Evolutionary conservation across 2,113 vertebrate genomes (phyloP), one percentile per base, ranked within the genome.

Genomic region (Phalacrocorax brasilianus): DNA sequence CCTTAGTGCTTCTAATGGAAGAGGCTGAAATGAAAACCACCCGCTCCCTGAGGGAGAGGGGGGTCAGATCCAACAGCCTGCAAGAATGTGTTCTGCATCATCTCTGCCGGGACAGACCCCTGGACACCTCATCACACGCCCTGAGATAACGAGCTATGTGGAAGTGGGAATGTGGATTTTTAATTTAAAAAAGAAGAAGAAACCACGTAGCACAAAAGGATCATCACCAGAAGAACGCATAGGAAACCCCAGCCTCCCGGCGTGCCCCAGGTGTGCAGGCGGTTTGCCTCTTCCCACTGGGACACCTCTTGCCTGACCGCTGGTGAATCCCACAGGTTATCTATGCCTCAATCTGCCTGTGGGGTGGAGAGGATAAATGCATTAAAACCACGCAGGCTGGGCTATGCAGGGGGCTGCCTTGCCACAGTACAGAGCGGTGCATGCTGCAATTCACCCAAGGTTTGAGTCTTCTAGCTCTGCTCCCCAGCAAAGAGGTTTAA

Each of bases 11-110:
- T 70, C 96, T 96, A 93, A 96, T 96, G 91, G 97, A 97, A 95
- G 92, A 95, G 81, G 93, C 95, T 93, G 91, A 96, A 95, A 96
- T 96, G 95, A 95, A 97, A 97, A 95, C 96, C 97, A 95, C 95
- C 89, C 94, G 86, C 81, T 96, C 84, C 97, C 89, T 0, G 16
- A 81, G 92, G 78, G 88, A 62, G 63, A 30, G 78, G 85, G 80
- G 84, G 76, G 81, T 88, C 92, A 93, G 85, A 91, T 73, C 86
- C 70, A 92, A 88, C 78, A 28, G 93, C 84, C 97, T 35, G 49
- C 1, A 0, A 0, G 3, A 95, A 97, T 88, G 84, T 95, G 93
- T 96, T 95, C 94, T 91, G 97, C 95, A 97, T 95, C 96, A 95
- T 95, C 95, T 93, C 92, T 93, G 91, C 91, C 0, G 71, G 84